phyloP scores from a whole-genome alignment of 1,140 invertebrate species.

The Rhopalosiphum maidis region DNA sequence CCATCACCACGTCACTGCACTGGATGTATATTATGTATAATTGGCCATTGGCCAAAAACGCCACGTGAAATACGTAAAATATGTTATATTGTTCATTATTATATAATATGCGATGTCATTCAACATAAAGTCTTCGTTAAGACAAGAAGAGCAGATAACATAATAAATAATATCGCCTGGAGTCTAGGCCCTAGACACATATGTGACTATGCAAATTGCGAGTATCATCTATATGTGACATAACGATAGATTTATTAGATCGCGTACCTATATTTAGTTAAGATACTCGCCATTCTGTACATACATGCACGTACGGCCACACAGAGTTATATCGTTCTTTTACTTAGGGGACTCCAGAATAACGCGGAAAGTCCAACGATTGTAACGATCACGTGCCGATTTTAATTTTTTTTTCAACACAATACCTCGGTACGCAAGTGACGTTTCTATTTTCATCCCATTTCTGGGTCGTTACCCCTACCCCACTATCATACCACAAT shows the following conservation, averaged over 20 bases:
- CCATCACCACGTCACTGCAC: no score
- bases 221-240: no score
- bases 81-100: no score
- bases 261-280: no score
- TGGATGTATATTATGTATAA: not conserved
- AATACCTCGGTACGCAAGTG: not conserved
- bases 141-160: not conserved
- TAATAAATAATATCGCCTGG: not conserved
- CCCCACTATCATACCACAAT: not conserved
- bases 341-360: not conserved
- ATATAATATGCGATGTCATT: no score
- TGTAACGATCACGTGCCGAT: not conserved
- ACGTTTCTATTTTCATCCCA: not conserved
- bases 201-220: not conserved
- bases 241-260: not conserved
- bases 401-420: not conserved
- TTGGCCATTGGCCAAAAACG: not conserved
- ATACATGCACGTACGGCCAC: not conserved
- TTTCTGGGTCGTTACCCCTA: not conserved
- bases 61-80: not conserved
- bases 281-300: no score
- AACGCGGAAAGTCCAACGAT: not conserved
- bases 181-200: not conserved
- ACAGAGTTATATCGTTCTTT: not conserved
- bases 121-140: no score